Conservation (phyloP, 2,113 vertebrate genomes). For the Coryphaenoides rupestris region DNA sequence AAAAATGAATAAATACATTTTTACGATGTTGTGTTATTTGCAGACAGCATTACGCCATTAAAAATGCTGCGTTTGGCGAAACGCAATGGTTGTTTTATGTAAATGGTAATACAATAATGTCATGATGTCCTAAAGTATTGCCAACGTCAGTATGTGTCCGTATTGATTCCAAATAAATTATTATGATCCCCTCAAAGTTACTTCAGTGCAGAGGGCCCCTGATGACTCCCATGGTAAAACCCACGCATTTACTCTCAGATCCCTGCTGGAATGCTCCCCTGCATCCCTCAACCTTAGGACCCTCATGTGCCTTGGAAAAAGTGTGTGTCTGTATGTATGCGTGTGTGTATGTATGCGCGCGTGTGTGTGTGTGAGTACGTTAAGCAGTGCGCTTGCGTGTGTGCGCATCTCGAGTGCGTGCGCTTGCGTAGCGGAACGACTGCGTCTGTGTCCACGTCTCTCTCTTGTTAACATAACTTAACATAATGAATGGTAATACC, state of each 20-base stretch:
- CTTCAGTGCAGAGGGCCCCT: slow-evolving; percentile 71
- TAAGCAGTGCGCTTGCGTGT: slow-evolving; percentile 12
- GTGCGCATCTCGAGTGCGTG: slow-evolving; percentile 22
- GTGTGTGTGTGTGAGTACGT: slow-evolving; percentile 26
- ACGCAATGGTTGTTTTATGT: no score
- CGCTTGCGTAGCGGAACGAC: slow-evolving; percentile 7
- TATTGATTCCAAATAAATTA: neutral
- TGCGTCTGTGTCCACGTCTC: slow-evolving; percentile 1
- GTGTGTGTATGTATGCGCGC: slow-evolving; percentile 20
- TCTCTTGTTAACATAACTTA: slow-evolving; percentile 43
- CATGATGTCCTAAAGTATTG: no score
- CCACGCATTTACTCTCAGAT: slow-evolving; percentile 38
- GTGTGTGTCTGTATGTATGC: slow-evolving; percentile 6
- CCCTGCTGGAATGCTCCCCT: slow-evolving; percentile 61
- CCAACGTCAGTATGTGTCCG: no score
- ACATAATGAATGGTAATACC: slow-evolving; percentile 29
- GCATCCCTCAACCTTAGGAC: neutral
- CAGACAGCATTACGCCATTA: no score
- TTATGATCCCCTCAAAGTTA: slow-evolving; percentile 57
- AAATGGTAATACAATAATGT: no score
- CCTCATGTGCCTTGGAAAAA: neutral
- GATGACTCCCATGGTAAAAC: slow-evolving; percentile 77
- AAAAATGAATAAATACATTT: no score
- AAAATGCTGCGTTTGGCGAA: no score
- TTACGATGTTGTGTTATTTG: no score